Base-by-base conservation (phyloP, 2,113 vertebrate genomes). In the Balaeniceps rex region DNA sequence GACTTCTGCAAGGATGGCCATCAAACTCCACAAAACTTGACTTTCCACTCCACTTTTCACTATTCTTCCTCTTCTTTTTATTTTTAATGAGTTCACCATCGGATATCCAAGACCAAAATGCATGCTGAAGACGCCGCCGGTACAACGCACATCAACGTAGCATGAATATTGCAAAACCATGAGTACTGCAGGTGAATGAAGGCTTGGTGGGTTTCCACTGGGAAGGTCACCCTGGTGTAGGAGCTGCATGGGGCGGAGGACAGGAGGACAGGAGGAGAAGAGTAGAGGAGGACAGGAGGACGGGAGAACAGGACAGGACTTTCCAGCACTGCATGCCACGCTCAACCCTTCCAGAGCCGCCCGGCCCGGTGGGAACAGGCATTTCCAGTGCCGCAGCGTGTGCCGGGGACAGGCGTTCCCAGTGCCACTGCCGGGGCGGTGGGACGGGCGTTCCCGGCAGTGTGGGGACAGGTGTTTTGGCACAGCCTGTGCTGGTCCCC, bases 111-210 rank as follows among this genome's bases (percentile, higher is more conserved):
- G 40, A 38, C 10, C 12, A 25, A 77, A 72, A 33, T 12, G n/a
- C 14, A 5, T 1, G 11, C 70, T 85, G 28, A 55, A 57, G 66
- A 7, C 26, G 40, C 14, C 0, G 0, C 19, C 0, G 2, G 28
- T n/a, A 13, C 12, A 69, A 47, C 1, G 1, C 38, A 36, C 0
- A 0, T 51, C 54, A 42, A 11, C 5, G 2, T 1, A 57, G 8
- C 69, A 28, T 3, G 5, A 75, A 38, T 17, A 31, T 26, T 82
- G 19, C 31, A 75, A 70, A 66, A 4, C 4, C 16, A 8, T 11
- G 34, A 78, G 23, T 7, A 11, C 3, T 10, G 54, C 26, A 69
- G 54, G 49, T 23, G 57, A 44, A 33, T 0, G 9, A n/a, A 68
- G 38, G 22, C 19, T 51, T 24, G 15, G 19, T 46, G 42, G 38